phyloP scores from a whole-genome alignment of 2,113 vertebrate species.

The Globicephala melas region DNA sequence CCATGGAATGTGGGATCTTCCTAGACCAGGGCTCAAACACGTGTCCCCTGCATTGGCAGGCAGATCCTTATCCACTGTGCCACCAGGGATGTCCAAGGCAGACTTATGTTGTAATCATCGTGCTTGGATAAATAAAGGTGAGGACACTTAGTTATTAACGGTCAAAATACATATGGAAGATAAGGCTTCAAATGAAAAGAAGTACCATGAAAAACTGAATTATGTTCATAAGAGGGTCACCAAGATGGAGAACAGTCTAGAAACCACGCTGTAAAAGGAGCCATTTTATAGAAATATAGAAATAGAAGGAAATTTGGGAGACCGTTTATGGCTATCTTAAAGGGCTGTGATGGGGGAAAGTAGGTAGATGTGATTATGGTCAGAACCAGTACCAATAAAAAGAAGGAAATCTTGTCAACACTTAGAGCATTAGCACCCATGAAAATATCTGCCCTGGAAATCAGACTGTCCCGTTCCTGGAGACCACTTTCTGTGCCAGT shows the following conservation, averaged over 20 bases:
- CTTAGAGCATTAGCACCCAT: neutral
- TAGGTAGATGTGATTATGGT: no score
- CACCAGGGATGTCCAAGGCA: no score
- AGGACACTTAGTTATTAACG: neutral
- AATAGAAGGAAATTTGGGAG: neutral
- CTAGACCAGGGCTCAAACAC: no score
- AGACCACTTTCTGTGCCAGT: neutral
- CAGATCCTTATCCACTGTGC: no score
- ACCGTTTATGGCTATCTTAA: neutral
- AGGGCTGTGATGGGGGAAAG: neutral
- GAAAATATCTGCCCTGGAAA: neutral
- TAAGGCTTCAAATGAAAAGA: neutral
- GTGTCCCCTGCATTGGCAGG: no score
- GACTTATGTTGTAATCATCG: neutral
- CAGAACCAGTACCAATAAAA: neutral
- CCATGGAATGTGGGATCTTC: no score
- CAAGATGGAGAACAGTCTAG: neutral
- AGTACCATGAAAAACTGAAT: neutral
- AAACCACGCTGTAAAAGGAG: neutral
- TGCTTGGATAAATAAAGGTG: neutral
- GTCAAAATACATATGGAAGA: neutral
- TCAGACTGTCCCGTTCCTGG: neutral
- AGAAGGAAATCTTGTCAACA: neutral
- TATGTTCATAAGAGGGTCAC: neutral
- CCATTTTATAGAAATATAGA: neutral